These are phyloP conservation scores for Pelecanus crispus DNA, from an alignment of 2,113 vertebrate species.

Conservation along the genomic window DNA sequence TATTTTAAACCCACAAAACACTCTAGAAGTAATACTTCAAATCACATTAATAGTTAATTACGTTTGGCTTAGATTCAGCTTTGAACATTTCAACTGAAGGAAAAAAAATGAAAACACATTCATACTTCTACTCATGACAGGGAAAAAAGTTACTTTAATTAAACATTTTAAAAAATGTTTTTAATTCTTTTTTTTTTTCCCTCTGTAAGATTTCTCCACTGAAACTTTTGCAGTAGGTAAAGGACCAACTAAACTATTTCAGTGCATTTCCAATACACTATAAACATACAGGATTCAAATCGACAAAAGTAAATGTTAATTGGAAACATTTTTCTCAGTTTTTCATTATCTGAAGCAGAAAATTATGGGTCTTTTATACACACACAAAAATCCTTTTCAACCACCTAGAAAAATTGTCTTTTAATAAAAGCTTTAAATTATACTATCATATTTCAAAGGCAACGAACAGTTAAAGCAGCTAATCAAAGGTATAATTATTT, in stretches of 20 bases:
- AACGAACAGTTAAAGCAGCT: conserved; percentile 62
- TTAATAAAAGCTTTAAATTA: conserved; percentile 76
- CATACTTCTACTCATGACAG: background rate
- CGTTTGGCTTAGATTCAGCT: background rate
- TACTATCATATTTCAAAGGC: conserved; percentile 82
- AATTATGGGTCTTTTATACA: conserved; percentile 35
- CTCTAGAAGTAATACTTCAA: conserved; percentile 15
- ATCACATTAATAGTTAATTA: conserved; percentile 26
- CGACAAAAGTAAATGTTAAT: conserved; percentile 40
- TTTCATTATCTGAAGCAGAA: conserved; percentile 52
- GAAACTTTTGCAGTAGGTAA: background rate
- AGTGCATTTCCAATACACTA: conserved; percentile 6
- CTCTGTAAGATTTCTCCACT: background rate
- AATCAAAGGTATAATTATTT: conserved; percentile 81
- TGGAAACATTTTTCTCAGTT: conserved; percentile 48
- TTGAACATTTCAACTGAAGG: background rate
- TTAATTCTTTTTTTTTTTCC: background rate
- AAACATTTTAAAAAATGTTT: background rate
- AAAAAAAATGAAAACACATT: conserved; percentile 12
- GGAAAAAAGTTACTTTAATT: background rate
- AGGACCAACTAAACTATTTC: background rate
- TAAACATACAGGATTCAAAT: background rate
- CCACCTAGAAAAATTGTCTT: conserved; percentile 65
- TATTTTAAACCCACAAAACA: background rate
- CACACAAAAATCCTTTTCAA: conserved; percentile 62